Conservation (phyloP, 2,888 invertebrate species). For the Resseliella maxima region DNA sequence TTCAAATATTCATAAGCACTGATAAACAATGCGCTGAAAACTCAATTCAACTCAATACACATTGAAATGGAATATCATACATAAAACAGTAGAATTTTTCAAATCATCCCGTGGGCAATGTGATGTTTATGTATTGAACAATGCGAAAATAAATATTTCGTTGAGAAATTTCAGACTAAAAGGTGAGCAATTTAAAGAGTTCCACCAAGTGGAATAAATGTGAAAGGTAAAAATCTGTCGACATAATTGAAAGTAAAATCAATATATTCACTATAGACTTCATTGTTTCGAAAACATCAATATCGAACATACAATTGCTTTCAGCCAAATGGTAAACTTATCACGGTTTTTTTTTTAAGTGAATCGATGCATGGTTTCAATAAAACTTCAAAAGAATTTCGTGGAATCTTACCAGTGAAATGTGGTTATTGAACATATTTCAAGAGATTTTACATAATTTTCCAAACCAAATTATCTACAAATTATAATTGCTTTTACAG, state of each 20-base stretch:
- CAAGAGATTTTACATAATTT: neutral
- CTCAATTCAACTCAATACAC: too few species aligned
- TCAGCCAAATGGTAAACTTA: conserved; percentile 21
- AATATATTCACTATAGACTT: neutral
- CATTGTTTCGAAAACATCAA: neutral
- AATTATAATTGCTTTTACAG: conserved; percentile 17
- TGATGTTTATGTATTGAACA: neutral
- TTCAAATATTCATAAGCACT: neutral
- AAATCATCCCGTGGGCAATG: conserved; percentile 9
- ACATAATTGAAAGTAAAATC: neutral
- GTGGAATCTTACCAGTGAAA: too few species aligned
- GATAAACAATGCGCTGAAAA: too few species aligned
- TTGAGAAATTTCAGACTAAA: too few species aligned
- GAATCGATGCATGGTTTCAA: neutral
- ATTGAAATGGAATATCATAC: neutral
- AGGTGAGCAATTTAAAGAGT: too few species aligned
- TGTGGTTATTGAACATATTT: too few species aligned
- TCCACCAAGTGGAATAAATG: neutral
- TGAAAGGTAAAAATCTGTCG: neutral
- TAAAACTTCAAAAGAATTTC: conserved; percentile 37
- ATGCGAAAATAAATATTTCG: neutral
- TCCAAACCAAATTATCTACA: neutral
- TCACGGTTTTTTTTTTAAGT: neutral
- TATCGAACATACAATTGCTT: neutral
- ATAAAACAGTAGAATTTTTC: neutral